Conservation (phyloP, 64 coral and sea anemone genomes). For the Dendronephthya gigantea region DNA sequence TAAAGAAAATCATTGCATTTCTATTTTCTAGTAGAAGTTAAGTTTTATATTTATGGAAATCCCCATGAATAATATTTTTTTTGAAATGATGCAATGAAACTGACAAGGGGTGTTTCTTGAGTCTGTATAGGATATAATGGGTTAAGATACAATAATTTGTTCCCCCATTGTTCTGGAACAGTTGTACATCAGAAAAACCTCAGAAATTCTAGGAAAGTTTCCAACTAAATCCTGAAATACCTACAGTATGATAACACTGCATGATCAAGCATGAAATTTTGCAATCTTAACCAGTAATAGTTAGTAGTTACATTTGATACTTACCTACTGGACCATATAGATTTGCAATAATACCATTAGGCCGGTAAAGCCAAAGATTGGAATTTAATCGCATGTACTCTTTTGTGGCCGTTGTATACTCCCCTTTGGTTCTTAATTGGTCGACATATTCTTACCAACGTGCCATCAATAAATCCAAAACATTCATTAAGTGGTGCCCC, state of each 20-base stretch:
- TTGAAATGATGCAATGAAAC: no score
- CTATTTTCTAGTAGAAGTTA: no score
- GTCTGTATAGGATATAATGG: no score
- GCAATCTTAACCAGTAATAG: background rate
- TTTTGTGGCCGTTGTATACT: background rate
- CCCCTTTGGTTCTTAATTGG: background rate
- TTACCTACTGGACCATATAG: slow-evolving; percentile 1
- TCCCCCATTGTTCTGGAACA: no score
- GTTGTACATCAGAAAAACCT: no score
- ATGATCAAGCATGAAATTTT: background rate
- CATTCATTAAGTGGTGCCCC: background rate
- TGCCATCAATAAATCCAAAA: slow-evolving; percentile 13
- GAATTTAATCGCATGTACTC: slow-evolving; percentile 2
- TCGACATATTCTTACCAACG: background rate
- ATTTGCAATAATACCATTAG: background rate
- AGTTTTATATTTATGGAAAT: no score
- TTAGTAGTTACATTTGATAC: background rate
- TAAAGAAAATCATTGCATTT: no score
- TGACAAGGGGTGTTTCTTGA: no score
- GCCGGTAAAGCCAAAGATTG: background rate
- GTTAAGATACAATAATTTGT: background rate
- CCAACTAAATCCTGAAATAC: background rate
- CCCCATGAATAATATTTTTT: no score
- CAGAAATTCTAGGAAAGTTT: no score
- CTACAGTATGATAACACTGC: background rate